phyloP scores from a whole-genome alignment of 2,113 vertebrate species.

The Rhynchopsitta pachyrhyncha region DNA sequence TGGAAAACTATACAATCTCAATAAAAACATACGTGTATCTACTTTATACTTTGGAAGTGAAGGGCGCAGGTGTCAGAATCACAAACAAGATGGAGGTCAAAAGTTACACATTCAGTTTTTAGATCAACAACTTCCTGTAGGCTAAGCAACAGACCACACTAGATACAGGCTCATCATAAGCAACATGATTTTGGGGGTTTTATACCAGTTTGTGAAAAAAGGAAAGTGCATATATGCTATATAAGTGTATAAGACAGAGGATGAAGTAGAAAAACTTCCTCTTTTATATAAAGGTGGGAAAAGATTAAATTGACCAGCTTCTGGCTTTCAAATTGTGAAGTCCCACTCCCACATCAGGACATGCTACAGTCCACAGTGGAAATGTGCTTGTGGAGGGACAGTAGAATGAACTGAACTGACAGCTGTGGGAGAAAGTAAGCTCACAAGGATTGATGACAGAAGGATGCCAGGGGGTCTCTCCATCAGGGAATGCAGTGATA shows the following conservation, averaged over 20 bases:
- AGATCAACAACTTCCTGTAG: background rate
- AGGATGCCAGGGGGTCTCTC: background rate
- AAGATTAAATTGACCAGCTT: background rate
- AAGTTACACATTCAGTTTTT: background rate
- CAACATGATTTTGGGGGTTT: accelerated
- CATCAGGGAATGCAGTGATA: background rate
- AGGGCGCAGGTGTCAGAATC: background rate
- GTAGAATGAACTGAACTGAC: background rate
- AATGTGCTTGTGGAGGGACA: background rate
- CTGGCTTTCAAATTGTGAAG: background rate
- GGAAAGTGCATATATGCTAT: background rate
- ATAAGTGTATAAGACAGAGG: background rate
- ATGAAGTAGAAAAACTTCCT: background rate
- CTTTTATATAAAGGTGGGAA: background rate
- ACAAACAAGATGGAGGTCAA: background rate
- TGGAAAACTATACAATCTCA: background rate
- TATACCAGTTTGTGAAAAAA: background rate
- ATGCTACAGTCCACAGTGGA: background rate
- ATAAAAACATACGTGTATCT: background rate
- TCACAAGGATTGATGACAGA: background rate
- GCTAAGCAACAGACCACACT: background rate
- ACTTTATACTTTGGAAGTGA: background rate
- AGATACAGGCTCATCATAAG: background rate
- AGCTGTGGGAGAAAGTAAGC: background rate
- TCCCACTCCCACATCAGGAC: background rate